These are phyloP conservation scores for Tylochromis polylepis DNA, from an alignment of 2,113 vertebrate species.

Conservation along the genomic window DNA sequence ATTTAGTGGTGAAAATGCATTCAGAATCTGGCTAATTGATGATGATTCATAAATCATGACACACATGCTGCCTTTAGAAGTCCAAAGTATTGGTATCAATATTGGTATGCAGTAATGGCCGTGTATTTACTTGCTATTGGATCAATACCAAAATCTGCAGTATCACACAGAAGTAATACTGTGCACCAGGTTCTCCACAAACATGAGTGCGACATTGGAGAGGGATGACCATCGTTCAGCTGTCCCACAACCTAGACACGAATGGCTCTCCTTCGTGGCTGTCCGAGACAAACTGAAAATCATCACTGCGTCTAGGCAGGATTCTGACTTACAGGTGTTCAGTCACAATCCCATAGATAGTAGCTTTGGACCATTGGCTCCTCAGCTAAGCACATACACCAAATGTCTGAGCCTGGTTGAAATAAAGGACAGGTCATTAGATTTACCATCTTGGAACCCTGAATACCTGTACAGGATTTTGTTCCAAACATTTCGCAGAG, in stretches of 20 bases:
- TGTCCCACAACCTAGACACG: background rate
- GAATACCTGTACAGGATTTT: background rate
- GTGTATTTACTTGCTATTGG: background rate
- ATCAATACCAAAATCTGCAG: background rate
- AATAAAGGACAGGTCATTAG: background rate
- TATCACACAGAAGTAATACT: background rate
- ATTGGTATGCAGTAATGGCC: background rate
- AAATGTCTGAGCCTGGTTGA: background rate
- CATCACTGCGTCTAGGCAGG: background rate
- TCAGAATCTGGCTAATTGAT: background rate
- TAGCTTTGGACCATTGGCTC: background rate
- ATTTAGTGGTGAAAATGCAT: background rate
- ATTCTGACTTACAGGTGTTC: background rate
- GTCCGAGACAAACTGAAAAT: background rate
- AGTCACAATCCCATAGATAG: background rate
- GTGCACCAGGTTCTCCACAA: background rate
- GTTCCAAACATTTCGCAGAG: background rate
- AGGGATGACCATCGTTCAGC: background rate
- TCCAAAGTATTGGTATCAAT: background rate
- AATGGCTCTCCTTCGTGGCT: background rate
- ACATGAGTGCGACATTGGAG: background rate
- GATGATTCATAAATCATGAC: background rate
- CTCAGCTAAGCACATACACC: background rate
- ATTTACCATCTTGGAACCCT: background rate
- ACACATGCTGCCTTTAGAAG: background rate